phyloP scores from a whole-genome alignment of 2,888 invertebrate genomes.

The Drosophila conformis region DNA sequence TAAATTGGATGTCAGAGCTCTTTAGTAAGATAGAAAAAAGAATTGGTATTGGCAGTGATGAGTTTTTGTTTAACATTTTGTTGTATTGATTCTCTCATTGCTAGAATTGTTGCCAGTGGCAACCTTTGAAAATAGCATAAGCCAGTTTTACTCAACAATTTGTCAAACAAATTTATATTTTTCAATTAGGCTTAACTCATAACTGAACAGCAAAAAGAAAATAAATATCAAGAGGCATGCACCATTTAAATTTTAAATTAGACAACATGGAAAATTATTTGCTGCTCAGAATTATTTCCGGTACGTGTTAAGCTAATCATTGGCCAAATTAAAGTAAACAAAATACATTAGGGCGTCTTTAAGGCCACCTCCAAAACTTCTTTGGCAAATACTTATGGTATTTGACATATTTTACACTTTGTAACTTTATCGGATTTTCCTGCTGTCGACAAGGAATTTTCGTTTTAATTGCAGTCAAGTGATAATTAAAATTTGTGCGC shows the following conservation, averaged over 20 bases:
- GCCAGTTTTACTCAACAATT: neutral
- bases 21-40: neutral
- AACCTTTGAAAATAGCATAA: neutral
- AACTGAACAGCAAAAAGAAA: conserved; percentile 9
- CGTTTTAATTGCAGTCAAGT: conserved; percentile 56
- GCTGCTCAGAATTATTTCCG: conserved; percentile 3
- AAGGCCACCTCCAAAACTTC: neutral
- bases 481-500: conserved; percentile 44
- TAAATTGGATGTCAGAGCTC: neutral
- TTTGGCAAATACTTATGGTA: conserved; percentile 21
- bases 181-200: neutral
- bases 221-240: conserved; percentile 15
- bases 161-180: neutral
- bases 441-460: conserved; percentile 43
- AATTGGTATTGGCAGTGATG: neutral
- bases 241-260: conserved; percentile 54
- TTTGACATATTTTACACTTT: conserved; percentile 30
- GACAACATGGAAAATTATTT: conserved; percentile 24
- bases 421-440: conserved; percentile 50
- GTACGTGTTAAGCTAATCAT: neutral
- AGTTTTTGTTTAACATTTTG: neutral
- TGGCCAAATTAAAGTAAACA: conserved; percentile 11
- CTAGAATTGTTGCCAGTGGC: neutral
- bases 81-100: neutral
- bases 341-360: conserved; percentile 18